Evolutionary conservation across 2,888 invertebrate genomes (phyloP), one percentile per base, ranked within the genome.

Genomic region (Lasioglossum figueresi): DNA sequence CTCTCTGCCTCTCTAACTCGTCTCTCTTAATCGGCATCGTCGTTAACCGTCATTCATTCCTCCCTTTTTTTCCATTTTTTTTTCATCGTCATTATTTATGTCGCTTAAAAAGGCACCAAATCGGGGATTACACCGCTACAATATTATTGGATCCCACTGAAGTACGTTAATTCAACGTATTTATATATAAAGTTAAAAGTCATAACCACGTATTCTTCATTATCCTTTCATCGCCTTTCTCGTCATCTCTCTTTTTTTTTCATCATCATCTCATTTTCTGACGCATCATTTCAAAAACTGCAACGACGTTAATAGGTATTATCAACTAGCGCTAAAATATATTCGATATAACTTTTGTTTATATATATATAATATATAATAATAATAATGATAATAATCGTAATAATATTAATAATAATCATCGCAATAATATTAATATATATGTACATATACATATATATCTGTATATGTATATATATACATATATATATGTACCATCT

Each of bases 301-400:
- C 94, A 94, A 95, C 94, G 94, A 94, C 93, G 93, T 94, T 94
- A 94, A 93, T 94, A 93, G 92, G 92, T 93, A 93, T 94, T 94
- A 94, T 93, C 94, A 94, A 94, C 95, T 95, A 95, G 93, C 93
- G 88, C 95, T 95, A 94, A 95, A 95, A 95, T 94, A 95, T 95
- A 94, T 93, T 94, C 93, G 92, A 93, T 94, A 94, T 94, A 94
- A 94, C 93, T 93, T 94, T 92, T 94, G 93, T 93, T 94, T 93
- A 93, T 92, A 90, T 92, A 90, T 90, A 90, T 90, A 90, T 88
- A 91, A 89, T 91, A 91, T 90, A 86, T 88, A 86, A 84, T 85
- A 63, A 90, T 91, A 88, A 87, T 92, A 79, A 90, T 92, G 91
- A 91, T 91, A 86, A 85, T 83, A 87, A 93, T 92, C 88, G 90